Conservation (phyloP, 2,797 vertebrate genomes). For the Spinus pinus region DNA sequence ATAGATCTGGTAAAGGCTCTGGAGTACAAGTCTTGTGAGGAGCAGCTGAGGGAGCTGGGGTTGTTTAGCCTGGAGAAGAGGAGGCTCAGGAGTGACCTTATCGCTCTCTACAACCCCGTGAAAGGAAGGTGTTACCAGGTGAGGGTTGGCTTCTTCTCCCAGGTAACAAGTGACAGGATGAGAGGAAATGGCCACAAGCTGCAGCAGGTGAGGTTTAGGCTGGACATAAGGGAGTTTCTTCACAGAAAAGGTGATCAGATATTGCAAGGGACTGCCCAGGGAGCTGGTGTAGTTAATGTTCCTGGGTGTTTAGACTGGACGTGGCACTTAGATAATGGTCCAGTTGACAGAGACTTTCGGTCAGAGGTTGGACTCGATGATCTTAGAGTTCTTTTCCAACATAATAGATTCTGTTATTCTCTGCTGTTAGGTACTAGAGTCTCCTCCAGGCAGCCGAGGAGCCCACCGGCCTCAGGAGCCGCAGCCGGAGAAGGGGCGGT, state of each 20-base stretch:
- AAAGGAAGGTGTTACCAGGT: too few species aligned
- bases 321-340: neutral
- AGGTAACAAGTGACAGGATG: neutral
- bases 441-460: too few species aligned
- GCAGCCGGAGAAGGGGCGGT: accelerated
- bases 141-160: neutral
- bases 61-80: neutral
- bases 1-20: neutral
- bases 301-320: neutral
- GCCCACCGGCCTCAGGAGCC: accelerated
- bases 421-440: too few species aligned
- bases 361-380: neutral
- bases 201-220: neutral
- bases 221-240: neutral
- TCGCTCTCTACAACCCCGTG: too few species aligned
- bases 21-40: neutral
- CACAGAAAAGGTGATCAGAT: neutral
- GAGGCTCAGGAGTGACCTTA: neutral
- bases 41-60: neutral
- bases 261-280: too few species aligned
- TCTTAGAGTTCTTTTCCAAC: neutral
- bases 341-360: accelerated
- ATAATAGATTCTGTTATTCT: too few species aligned
- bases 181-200: neutral
- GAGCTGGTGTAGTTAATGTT: too few species aligned